Evolutionary conservation across 2,888 invertebrate species (phyloP).

Genomic region (Cephus sareptanus): DNA sequence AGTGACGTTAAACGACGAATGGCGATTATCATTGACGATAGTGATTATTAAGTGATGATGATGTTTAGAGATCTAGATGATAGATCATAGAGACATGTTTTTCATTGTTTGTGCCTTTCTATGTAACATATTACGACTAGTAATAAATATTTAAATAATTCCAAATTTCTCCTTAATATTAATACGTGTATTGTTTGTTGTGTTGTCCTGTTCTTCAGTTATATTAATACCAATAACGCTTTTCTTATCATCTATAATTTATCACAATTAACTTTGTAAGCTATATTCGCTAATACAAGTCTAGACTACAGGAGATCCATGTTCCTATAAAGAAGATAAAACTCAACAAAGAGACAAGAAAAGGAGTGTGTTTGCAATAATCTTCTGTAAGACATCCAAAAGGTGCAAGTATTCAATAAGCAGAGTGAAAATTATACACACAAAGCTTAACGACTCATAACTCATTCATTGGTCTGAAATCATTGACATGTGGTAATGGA

Average conservation of each 20-base stretch:
- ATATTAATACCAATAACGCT: too few species aligned
- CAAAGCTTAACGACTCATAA: background rate
- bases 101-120: slow-evolving; percentile 60
- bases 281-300: background rate
- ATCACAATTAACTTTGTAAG: background rate
- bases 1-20: background rate
- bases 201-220: too few species aligned
- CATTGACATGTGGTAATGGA: too few species aligned
- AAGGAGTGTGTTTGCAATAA: background rate
- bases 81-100: slow-evolving; percentile 37
- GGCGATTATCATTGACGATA: slow-evolving; percentile 15
- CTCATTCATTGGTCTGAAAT: too few species aligned
- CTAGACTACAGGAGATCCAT: background rate
- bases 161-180: background rate
- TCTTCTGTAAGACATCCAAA: background rate
- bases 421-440: background rate
- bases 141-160: slow-evolving; percentile 29
- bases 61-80: slow-evolving; percentile 30
- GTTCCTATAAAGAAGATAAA: too few species aligned
- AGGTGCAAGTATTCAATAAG: background rate
- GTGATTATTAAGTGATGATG: slow-evolving; percentile 11
- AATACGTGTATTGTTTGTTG: background rate
- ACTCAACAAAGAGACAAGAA: background rate
- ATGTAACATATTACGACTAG: slow-evolving; percentile 46
- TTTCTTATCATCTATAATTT: too few species aligned